A percentile compares a stretch with the other conserved stretches of the same genome.
These are phyloP conservation scores for Perccottus glenii DNA, from an alignment of 2,113 vertebrate genomes.

Conservation along the genomic window DNA sequence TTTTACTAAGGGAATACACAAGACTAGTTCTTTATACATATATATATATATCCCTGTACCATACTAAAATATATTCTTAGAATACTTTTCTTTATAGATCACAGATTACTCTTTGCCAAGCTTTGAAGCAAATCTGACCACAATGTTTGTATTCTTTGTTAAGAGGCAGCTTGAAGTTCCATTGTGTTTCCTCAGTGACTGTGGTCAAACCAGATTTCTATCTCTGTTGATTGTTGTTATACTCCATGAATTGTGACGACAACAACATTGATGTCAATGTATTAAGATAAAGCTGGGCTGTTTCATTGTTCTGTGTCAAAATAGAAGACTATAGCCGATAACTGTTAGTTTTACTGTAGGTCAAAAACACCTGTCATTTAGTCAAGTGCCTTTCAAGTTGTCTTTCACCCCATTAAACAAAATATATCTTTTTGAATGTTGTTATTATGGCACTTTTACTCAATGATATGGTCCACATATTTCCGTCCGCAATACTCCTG, in stretches of 20 bases:
- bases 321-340: not conserved
- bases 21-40: not conserved
- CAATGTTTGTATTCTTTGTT: slow-evolving; percentile 42
- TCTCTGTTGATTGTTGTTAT: slow-evolving; percentile 51
- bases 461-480: no score
- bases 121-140: not conserved
- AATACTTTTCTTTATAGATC: not conserved
- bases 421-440: no score
- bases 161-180: slow-evolving; percentile 33
- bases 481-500: not conserved
- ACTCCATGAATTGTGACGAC: slow-evolving; percentile 30
- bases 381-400: no score
- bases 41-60: not conserved
- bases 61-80: not conserved
- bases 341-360: no score
- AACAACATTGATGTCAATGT: slow-evolving; percentile 17
- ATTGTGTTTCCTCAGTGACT: slow-evolving; percentile 49
- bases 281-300: not conserved
- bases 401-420: no score
- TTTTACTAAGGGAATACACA: not conserved
- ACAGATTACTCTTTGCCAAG: not conserved
- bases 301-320: not conserved
- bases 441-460: no score
- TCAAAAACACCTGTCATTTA: no score
- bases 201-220: slow-evolving; percentile 47